phyloP scores from a whole-genome alignment of 2,888 invertebrate species.

The Ptychoptera contaminata region DNA sequence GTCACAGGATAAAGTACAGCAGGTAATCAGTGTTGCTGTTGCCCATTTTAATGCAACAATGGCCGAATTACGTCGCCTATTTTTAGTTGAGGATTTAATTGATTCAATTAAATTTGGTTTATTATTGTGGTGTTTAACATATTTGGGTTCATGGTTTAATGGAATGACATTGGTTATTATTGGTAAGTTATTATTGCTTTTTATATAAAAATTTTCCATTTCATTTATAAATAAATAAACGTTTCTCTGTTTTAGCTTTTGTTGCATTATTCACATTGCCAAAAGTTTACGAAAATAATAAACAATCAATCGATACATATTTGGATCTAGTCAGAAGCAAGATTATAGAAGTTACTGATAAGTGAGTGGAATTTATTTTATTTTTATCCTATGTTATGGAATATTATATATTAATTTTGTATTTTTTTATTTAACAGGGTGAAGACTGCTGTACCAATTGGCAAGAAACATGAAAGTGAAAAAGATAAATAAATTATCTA shows the following conservation, averaged over 20 bases:
- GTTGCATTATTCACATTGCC: conserved; percentile 89
- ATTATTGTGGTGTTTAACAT: conserved; percentile 91
- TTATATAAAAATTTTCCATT: background rate
- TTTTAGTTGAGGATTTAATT: conserved; percentile 92
- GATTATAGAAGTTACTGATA: conserved; percentile 75
- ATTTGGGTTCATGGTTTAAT: conserved; percentile 97
- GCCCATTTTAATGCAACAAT: conserved; percentile 73
- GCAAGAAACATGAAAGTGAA: conserved; percentile 69
- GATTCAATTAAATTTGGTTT: conserved; percentile 93
- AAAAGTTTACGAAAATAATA: conserved; percentile 91
- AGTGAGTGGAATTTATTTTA: no score
- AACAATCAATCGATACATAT: conserved; percentile 83
- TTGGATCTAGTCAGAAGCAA: conserved; percentile 74
- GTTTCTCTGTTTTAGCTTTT: conserved; percentile 50
- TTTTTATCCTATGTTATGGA: no score
- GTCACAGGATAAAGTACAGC: conserved; percentile 82
- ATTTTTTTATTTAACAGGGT: conserved; percentile 42
- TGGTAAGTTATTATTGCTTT: conserved; percentile 39
- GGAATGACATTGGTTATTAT: conserved; percentile 96
- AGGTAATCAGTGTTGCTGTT: conserved; percentile 71
- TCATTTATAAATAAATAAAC: conserved; percentile 7
- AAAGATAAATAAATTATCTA: conserved; percentile 58
- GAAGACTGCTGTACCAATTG: conserved; percentile 75
- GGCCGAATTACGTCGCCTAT: conserved; percentile 75
- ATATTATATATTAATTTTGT: conserved; percentile 12